Conservation (phyloP, 2,797 vertebrate species). For the Selene dorsalis region DNA sequence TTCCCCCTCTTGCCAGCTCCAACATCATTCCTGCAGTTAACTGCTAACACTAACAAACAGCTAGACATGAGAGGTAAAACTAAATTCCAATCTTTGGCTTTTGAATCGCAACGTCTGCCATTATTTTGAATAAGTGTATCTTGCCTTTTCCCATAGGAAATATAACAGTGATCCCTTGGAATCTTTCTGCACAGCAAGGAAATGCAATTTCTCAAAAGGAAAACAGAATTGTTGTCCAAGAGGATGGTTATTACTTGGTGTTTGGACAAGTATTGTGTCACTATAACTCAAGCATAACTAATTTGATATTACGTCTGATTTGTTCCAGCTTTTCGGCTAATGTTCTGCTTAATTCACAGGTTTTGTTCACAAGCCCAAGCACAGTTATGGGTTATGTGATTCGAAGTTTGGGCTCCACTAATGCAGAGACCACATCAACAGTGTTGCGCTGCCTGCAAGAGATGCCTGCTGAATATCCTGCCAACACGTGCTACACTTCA, state of each 20-base stretch:
- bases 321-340: slow-evolving; percentile 71
- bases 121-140: slow-evolving; percentile 71
- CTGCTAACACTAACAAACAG: slow-evolving; percentile 74
- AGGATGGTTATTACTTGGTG: slow-evolving; percentile 83
- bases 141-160: slow-evolving; percentile 75
- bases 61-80: slow-evolving; percentile 77
- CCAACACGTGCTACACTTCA: slow-evolving; percentile 75
- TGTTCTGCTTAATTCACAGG: slow-evolving; percentile 74
- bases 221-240: slow-evolving; percentile 83
- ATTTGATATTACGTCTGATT: slow-evolving; percentile 69
- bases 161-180: slow-evolving; percentile 80
- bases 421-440: slow-evolving; percentile 38
- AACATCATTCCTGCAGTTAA: slow-evolving; percentile 78
- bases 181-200: slow-evolving; percentile 74
- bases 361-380: slow-evolving; percentile 70
- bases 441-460: slow-evolving; percentile 72
- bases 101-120: slow-evolving; percentile 39
- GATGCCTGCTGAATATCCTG: slow-evolving; percentile 53
- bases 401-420: slow-evolving; percentile 57
- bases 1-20: slow-evolving; percentile 66
- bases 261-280: slow-evolving; percentile 82
- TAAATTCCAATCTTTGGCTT: slow-evolving; percentile 61
- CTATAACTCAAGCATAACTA: slow-evolving; percentile 70
- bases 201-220: slow-evolving; percentile 74
- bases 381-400: slow-evolving; percentile 72